These are phyloP conservation scores for Mesochorus sp. DNA, from an alignment of 2,888 invertebrate species.

Conservation along the genomic window DNA sequence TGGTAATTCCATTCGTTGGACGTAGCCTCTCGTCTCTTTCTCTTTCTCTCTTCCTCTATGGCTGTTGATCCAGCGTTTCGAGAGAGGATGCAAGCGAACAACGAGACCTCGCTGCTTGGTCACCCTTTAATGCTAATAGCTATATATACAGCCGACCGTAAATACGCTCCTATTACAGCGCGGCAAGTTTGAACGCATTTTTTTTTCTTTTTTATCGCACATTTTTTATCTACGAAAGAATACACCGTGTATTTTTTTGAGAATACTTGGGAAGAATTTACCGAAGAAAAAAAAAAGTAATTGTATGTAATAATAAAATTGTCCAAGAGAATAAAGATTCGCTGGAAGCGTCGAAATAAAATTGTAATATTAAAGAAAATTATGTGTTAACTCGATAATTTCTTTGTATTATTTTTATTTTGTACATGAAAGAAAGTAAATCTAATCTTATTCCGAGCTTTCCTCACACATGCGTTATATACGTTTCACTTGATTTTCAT, in stretches of 20 bases:
- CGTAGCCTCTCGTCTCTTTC: conserved; percentile 34
- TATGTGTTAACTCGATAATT: too few relatives aligned
- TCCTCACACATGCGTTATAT: too few relatives aligned
- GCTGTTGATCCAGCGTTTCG: conserved; percentile 40
- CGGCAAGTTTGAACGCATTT: background rate
- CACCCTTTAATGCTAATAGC: conserved; percentile 67
- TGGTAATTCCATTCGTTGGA: conserved; percentile 72
- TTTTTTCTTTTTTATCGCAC: background rate
- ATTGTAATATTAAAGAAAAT: too few relatives aligned
- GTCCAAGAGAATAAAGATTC: too few relatives aligned
- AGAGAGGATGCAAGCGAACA: conserved; percentile 27
- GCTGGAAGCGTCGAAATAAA: too few relatives aligned
- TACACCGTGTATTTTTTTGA: background rate
- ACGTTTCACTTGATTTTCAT: too few relatives aligned
- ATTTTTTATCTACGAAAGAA: background rate
- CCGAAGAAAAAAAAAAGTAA: too few relatives aligned
- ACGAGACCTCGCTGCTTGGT: conserved; percentile 37
- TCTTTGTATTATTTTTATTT: too few relatives aligned
- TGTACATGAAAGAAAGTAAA: too few relatives aligned
- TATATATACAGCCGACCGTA: conserved; percentile 21
- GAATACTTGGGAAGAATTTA: too few relatives aligned
- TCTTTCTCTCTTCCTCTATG: background rate
- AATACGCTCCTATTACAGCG: conserved; percentile 20
- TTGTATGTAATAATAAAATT: too few relatives aligned
- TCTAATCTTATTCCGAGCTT: too few relatives aligned